Base-by-base conservation (phyloP, 2,113 vertebrate species). In the Ornithorhynchus anatinus region DNA sequence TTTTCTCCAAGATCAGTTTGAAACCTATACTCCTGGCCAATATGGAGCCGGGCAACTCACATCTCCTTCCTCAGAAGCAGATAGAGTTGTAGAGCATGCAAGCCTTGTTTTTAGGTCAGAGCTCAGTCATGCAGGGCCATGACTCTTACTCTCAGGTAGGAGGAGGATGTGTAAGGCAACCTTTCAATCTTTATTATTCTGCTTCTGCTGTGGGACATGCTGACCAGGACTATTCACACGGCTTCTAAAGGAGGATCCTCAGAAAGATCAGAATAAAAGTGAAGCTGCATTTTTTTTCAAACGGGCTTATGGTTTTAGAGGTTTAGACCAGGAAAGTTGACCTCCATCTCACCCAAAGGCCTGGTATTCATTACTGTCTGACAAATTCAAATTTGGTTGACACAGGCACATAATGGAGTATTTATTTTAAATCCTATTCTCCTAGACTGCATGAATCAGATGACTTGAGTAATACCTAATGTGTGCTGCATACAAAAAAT, bases 21-120 rank as follows among this genome's bases (percentile, higher is more conserved):
- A n/a, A 37, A 10, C 38, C 16, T 22, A 15, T 29, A 52, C 9
- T 25, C 38, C 9, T 7, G 39, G 20, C 35, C 5, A 15, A 3
- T 2, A 3, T 0, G 5, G 51, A 23, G 20, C 40, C 0, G 9
- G 22, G 27, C 4, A 2, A 2, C 2, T 5, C 1, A 10, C 17
- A 3, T 4, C 22, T 27, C 8, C 5, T 25, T 38, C 27, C 47
- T 27, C 32, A 23, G 38, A 59, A 20, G 19, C 14, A 11, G n/a
- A 53, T 5, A 29, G 9, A n/a, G 32, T 35, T 20, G 17, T 47
- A 35, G 59, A 22, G 23, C 19, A n/a, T n/a, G n/a, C n/a, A n/a
- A n/a, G n/a, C n/a, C n/a, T n/a, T n/a, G n/a, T n/a, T n/a, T n/a
- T n/a, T n/a, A n/a, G n/a, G n/a, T n/a, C n/a, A n/a, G n/a, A n/a